A percentile compares a stretch with the other conserved stretches of the same genome.
Conservation (phyloP, 2,888 invertebrate genomes). For the Eupithecia dodoneata region DNA sequence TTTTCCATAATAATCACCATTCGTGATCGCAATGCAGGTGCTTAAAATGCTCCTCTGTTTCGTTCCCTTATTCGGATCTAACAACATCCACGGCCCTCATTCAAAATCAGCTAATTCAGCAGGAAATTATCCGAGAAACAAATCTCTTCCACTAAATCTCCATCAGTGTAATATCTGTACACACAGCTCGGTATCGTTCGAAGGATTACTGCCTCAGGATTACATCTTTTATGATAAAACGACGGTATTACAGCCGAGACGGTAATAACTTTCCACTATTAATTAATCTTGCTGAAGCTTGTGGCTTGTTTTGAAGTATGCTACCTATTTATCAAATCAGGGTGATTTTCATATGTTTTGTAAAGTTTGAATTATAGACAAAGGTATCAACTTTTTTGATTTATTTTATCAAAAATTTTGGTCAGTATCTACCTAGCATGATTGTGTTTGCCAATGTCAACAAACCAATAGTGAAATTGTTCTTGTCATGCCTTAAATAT, state of each 20-base stretch:
- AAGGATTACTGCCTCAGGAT: constrained; percentile 63
- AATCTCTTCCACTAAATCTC: constrained; percentile 47
- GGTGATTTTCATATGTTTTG: neutral
- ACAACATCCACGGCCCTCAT: neutral
- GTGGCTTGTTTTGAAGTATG: constrained; percentile 12
- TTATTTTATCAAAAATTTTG: too few species aligned
- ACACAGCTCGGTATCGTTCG: constrained; percentile 58
- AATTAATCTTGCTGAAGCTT: constrained; percentile 59
- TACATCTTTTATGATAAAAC: constrained; percentile 72
- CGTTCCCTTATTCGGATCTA: neutral
- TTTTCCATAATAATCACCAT: neutral
- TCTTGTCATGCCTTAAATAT: too few species aligned
- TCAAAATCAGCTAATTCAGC: neutral
- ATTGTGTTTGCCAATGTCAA: too few species aligned
- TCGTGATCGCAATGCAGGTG: neutral
- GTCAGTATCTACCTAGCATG: too few species aligned
- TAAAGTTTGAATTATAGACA: neutral
- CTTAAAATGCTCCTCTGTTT: neutral
- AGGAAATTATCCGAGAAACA: neutral
- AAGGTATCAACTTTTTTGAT: too few species aligned
- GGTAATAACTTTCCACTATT: constrained; percentile 61
- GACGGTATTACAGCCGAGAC: constrained; percentile 52
- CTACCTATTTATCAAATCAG: constrained; percentile 1
- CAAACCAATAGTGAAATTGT: too few species aligned
- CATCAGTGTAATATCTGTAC: constrained; percentile 48